Conservation (phyloP, 2,113 vertebrate species). For the Notothenia coriiceps region DNA sequence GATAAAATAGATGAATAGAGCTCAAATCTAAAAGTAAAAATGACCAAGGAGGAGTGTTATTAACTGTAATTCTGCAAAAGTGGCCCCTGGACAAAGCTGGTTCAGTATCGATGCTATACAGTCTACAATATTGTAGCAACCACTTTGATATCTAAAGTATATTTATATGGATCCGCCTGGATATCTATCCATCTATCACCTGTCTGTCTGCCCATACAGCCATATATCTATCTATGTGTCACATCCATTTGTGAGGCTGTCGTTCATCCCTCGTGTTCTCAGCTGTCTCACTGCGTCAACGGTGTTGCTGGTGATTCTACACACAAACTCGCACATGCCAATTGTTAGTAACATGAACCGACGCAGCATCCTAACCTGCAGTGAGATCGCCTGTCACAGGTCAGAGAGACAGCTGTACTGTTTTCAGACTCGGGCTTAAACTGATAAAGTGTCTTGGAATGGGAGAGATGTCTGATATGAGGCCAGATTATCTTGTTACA, state of each 20-base stretch:
- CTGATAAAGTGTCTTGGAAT: conserved; percentile 64
- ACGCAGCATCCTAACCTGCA: conserved; percentile 76
- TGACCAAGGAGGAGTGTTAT: no score
- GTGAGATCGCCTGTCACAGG: conserved; percentile 60
- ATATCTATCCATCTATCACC: conserved; percentile 16
- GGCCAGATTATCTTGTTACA: conserved; percentile 58
- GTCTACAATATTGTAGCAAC: background rate
- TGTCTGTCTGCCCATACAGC: background rate
- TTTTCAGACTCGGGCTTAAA: conserved; percentile 48
- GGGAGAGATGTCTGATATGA: conserved; percentile 40
- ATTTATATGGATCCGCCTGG: background rate
- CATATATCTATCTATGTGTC: conserved; percentile 31
- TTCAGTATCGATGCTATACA: no score
- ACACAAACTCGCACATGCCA: conserved; percentile 65
- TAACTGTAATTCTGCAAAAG: no score
- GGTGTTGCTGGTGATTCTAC: conserved; percentile 46
- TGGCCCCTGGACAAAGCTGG: no score
- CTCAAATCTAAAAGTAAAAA: no score
- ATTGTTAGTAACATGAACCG: conserved; percentile 79
- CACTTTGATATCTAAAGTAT: background rate
- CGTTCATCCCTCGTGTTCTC: conserved; percentile 65
- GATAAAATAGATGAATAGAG: no score
- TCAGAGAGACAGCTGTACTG: conserved; percentile 73
- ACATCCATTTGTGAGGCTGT: conserved; percentile 39
- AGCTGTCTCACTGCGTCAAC: conserved; percentile 77